Evolutionary conservation across 2,113 vertebrate genomes (phyloP).

Genomic region (Cyprinus carpio): DNA sequence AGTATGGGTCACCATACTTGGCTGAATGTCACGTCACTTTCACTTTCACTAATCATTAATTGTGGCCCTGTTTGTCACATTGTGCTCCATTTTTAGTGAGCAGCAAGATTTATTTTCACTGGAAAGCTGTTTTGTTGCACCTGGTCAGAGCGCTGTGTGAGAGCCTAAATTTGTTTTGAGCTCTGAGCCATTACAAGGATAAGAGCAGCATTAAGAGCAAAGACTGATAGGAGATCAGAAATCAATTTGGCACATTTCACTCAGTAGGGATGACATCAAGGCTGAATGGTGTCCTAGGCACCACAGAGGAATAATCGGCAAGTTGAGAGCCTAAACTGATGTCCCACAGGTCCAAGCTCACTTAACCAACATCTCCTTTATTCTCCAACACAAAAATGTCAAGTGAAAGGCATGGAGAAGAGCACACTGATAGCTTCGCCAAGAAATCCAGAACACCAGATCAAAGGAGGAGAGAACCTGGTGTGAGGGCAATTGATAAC

Average conservation of each 20-base stretch:
- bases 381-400: constrained; percentile 41
- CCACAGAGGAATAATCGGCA: constrained; percentile 21
- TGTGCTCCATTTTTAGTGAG: background rate
- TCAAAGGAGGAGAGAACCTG: constrained; percentile 14
- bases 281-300: constrained; percentile 48
- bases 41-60: background rate
- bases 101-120: background rate
- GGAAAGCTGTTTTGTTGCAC: background rate
- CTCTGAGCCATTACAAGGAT: constrained; percentile 44
- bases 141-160: background rate
- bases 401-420: constrained; percentile 48
- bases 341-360: constrained; percentile 25
- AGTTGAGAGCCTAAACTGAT: background rate
- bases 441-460: constrained; percentile 46
- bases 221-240: constrained; percentile 51
- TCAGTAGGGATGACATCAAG: constrained; percentile 54
- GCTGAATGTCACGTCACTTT: no score
- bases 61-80: background rate
- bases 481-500: background rate
- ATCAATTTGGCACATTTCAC: constrained; percentile 54
- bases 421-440: constrained; percentile 17
- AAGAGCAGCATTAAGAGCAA: constrained; percentile 45
- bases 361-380: constrained; percentile 38
- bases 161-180: background rate
- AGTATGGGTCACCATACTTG: no score